Base-by-base conservation (phyloP, 2,888 invertebrate species). In the Barypeithes pellucidus region DNA sequence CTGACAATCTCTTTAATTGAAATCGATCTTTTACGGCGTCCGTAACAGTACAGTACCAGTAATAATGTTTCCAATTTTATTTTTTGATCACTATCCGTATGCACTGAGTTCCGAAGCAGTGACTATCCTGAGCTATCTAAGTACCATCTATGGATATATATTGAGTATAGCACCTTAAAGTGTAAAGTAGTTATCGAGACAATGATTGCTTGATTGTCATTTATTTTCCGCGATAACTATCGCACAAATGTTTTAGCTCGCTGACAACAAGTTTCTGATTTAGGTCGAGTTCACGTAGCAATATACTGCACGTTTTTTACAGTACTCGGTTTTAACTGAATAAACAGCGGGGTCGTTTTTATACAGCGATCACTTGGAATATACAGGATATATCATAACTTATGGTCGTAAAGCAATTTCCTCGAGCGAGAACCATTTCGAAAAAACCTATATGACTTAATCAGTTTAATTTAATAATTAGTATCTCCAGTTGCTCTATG, bases 1-100 rank as follows among this genome's bases (percentile, higher is more conserved):
- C 59, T n/a, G n/a, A 52, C 57, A 67, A 36, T 67, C 36, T 59
- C 43, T 68, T 60, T 47, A 60, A 68, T 61, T 68, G 60, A 68
- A 68, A 60, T 60, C n/a, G 67, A 68, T 68, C 60, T 43, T 59
- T 60, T 59, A 60, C 8, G 18, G 67, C 8, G 14, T 18, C 12
- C 14, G 45, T 67, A 59, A 33, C 39, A 20, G 18, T 61, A 60
- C 47, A 18, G 67, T 33, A 50, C 50, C 8, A 20, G 14, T 63
- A 50, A n/a, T n/a, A n/a, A 63, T 50, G 47, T 14, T 50, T 63
- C 63, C 12, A 50, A 50, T 63, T 63, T 47, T 22, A 22, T 50
- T 50, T 22, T 50, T n/a, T n/a, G 12, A 50, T 50, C 0, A 1
- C 3, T 22, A 50, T 50, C 50, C 5, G n/a, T 12, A 50, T n/a